Evolutionary conservation across 1,140 invertebrate species (phyloP).

Genomic region (Lordiphosa collinella): DNA sequence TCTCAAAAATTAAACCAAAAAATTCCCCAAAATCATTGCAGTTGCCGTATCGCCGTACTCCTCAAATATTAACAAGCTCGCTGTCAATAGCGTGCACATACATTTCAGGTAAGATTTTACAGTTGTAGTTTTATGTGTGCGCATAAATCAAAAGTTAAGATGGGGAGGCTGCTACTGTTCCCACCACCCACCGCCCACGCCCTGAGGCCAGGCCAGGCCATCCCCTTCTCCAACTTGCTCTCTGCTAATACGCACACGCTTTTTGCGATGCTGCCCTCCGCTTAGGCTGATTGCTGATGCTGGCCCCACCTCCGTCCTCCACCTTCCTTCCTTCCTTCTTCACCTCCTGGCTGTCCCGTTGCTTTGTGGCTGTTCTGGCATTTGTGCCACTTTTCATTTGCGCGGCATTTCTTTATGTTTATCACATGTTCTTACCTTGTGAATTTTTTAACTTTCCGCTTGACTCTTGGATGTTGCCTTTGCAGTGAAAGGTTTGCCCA

Average conservation of each 20-base stretch:
- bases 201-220: slow-evolving; percentile 36
- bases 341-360: slow-evolving; percentile 42
- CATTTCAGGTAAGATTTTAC: slow-evolving; percentile 64
- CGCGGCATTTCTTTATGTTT: slow-evolving; percentile 66
- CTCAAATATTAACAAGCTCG: slow-evolving; percentile 52
- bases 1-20: slow-evolving; percentile 9
- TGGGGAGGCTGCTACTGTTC: slow-evolving; percentile 29
- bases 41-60: slow-evolving; percentile 29
- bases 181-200: slow-evolving; percentile 47
- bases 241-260: slow-evolving; percentile 56
- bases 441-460: not conserved
- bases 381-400: slow-evolving; percentile 72
- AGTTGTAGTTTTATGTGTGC: slow-evolving; percentile 38
- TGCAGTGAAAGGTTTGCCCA: slow-evolving; percentile 62
- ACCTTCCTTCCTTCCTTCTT: slow-evolving; percentile 4
- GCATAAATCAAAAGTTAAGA: slow-evolving; percentile 43
- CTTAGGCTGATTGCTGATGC: slow-evolving; percentile 9
- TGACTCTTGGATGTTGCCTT: not conserved
- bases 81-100: slow-evolving; percentile 52
- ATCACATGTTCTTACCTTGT: slow-evolving; percentile 41
- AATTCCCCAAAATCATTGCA: slow-evolving; percentile 57
- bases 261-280: slow-evolving; percentile 55
- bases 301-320: not conserved
- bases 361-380: slow-evolving; percentile 38
- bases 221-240: slow-evolving; percentile 4